Evolutionary conservation across 2,113 vertebrate species (phyloP).

Genomic region (Scolopax mira): DNA sequence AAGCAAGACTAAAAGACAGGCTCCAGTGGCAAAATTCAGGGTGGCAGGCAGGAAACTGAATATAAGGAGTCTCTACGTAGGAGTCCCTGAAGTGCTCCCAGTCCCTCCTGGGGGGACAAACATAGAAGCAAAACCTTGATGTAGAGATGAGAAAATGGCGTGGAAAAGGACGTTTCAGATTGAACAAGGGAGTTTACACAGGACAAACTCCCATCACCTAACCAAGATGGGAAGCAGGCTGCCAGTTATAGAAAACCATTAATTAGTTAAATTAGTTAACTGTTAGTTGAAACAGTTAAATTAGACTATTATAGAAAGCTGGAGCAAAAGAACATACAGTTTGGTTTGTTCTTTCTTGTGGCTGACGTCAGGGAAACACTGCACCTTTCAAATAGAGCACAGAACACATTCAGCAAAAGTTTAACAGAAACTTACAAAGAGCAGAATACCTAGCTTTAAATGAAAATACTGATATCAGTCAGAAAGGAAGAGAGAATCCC

Average conservation of each 20-base stretch:
- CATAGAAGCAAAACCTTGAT: neutral
- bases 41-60: neutral
- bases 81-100: neutral
- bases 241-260: neutral
- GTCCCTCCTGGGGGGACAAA: neutral
- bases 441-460: neutral
- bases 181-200: neutral
- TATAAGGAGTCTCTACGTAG: neutral
- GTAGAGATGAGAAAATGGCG: neutral
- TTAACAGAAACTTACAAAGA: neutral
- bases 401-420: neutral
- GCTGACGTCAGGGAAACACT: neutral
- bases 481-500: neutral
- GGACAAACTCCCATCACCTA: neutral
- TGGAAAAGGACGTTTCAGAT: neutral
- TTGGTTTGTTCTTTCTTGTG: neutral
- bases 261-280: too few relatives aligned
- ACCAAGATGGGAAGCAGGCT: neutral
- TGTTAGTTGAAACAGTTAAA: too few relatives aligned
- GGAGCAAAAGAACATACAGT: neutral
- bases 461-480: neutral
- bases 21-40: neutral
- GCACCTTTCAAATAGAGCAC: neutral
- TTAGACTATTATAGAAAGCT: neutral
- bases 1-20: neutral